Base-by-base conservation (phyloP, 2,113 vertebrate genomes). In the Enhydra lutris region DNA sequence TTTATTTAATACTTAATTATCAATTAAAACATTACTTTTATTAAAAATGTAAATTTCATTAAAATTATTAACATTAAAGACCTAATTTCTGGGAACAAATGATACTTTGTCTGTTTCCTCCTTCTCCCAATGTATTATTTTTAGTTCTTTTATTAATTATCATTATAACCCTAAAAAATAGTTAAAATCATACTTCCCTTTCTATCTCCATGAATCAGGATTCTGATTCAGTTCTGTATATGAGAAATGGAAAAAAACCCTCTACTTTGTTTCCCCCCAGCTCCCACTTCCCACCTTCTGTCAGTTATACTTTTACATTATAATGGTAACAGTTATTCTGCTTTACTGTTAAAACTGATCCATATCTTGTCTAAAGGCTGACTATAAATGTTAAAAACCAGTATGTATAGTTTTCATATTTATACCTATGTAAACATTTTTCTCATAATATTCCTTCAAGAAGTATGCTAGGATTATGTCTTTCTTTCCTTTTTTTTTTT, bases 41-140 rank as follows among this genome's bases (percentile, higher is more conserved):
- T 80, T 21, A 34, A 91, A 96, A 94, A 92, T 42, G 26, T 74
- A 96, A 84, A 85, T 24, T 42, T 91, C 76, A 36, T 95, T 89
- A 81, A 12, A 61, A 85, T 88, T 12, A 67, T 74, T 79, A 65
- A 39, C 34, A 74, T 89, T 94, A 85, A 96, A 88, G 36, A 73
- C 34, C 71, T 18, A 13, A 11, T 95, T 84, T 95, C 71, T 61
- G 79, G 63, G 17, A 91, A 84, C 5, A 73, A 9, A 0, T 24
- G 7, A 57, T 57, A 21, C 20, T 85, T 95, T 74, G 50, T 52
- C 50, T 52, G 11, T 85, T 52, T 3, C 31, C 14, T 31, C 18
- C 50, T 89, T 15, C 65, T 93, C 47, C 26, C 15, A 76, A 31
- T 47, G 20, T 21, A 57, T 82, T 71, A 79, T 50, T 73, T 91